Percentiles rank a stretch among this genome's conserved stretches.
Conservation (phyloP, 2,113 vertebrate species). For the Tragelaphus imberbis region DNA sequence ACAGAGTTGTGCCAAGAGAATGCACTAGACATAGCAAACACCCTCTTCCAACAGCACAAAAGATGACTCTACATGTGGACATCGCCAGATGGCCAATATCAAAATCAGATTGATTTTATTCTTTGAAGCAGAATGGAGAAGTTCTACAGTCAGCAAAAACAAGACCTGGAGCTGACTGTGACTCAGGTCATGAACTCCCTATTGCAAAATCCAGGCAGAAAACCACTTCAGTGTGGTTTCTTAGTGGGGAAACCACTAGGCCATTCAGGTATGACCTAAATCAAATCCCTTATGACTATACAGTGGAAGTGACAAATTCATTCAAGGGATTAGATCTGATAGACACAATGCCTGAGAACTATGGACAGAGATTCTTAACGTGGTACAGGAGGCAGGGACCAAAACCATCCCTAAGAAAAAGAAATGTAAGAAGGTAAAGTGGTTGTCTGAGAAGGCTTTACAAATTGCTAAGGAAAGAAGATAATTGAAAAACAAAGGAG, state of each 20-base stretch:
- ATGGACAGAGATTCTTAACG: background rate
- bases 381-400: background rate
- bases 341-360: background rate
- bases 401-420: background rate
- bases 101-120: background rate
- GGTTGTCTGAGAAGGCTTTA: background rate
- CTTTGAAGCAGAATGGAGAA: background rate
- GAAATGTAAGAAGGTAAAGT: background rate
- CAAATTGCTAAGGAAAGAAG: background rate
- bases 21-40: background rate
- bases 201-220: background rate
- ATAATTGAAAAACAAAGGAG: background rate
- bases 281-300: background rate
- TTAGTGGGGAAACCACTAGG: background rate
- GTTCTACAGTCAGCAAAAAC: background rate
- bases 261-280: background rate
- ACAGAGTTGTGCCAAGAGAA: background rate
- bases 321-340: background rate
- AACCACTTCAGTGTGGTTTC: background rate
- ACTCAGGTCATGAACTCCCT: background rate
- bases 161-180: background rate
- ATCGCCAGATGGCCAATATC: background rate
- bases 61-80: background rate
- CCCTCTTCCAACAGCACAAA: background rate
- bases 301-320: background rate